Percentiles rank a stretch among this genome's conserved stretches.
Conservation (phyloP, 2,888 invertebrate species). For the Cryptus armator region DNA sequence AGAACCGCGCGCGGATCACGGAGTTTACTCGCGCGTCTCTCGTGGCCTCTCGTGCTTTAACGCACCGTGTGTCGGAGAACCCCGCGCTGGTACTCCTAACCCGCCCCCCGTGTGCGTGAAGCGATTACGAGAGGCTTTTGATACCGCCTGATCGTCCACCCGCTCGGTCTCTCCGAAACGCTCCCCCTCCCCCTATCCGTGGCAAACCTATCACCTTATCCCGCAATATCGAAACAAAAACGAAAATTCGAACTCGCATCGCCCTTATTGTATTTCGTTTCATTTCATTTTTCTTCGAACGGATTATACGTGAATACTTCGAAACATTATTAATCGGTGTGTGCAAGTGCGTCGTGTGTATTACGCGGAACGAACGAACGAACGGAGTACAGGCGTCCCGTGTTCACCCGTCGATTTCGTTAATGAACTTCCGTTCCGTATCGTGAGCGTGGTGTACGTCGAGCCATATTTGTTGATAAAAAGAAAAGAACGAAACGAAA, state of each 20-base stretch:
- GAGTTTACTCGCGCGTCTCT: slow-evolving; percentile 64
- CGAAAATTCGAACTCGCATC: neutral
- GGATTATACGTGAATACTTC: no score
- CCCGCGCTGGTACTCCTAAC: neutral
- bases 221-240: neutral
- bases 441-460: no score
- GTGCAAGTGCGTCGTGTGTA: slow-evolving; percentile 1
- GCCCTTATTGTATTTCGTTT: neutral
- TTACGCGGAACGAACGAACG: neutral
- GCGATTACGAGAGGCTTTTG: neutral
- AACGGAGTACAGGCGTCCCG: neutral
- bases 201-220: neutral
- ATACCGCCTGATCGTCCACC: slow-evolving; percentile 13
- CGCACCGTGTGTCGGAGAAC: slow-evolving; percentile 32
- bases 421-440: no score
- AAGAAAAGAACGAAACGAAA: neutral
- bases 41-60: slow-evolving; percentile 59
- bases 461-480: neutral
- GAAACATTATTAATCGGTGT: slow-evolving; percentile 1
- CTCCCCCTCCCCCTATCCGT: neutral
- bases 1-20: slow-evolving; percentile 43
- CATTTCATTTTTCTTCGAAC: slow-evolving; percentile 9
- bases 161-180: neutral
- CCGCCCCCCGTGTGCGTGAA: slow-evolving; percentile 1
- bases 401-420: neutral